Base-by-base conservation (phyloP, 2,888 invertebrate genomes). In the Drosophila suboccidentalis region DNA sequence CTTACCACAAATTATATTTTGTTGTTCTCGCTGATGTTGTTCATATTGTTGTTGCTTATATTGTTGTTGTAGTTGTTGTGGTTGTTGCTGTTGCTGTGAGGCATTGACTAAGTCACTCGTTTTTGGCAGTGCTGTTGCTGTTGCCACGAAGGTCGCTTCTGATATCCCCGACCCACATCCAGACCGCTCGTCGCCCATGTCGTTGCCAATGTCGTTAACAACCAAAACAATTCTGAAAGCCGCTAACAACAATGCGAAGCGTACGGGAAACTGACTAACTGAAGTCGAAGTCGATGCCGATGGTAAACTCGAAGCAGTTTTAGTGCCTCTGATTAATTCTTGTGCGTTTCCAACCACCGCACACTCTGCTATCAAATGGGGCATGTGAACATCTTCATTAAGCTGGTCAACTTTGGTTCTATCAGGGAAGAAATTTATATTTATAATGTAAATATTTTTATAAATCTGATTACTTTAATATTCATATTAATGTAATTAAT, bases 121-220 rank as follows among this genome's bases (percentile, higher is more conserved):
- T 51, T 54, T 66, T 62, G 60, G 49, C 47, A 44, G 50, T 22
- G 60, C 22, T 22, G 22, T 22, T 22, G 22, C 49, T 47, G 22
- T 11, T 62, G 62, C 44, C 63, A 41, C 38, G 47, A 59, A 38
- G 51, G 49, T 39, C 38, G 29, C 70, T 44, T 26, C 5, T 1
- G 26, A 26, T 6, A 43, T 34, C 39, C n/a, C 34, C 44, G 64
- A 44, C 13, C 57, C 62, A 67, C 64, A 68, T 59, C 67, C 72
- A 83, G 83, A 83, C 87, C 70, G 70, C 59, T 70, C 72, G 89
- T 85, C 84, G 82, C 89, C 84, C 84, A 88, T 87, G 57, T 73
- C 66, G 76, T 76, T 76, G 84, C 59, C 78, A 82, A 68, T 76
- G 72, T 53, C 70, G 73, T 57, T 65, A 84, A 82, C 76, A 64